phyloP scores from a whole-genome alignment of 1,140 invertebrate genomes.

The Drosophila ogumai region DNA sequence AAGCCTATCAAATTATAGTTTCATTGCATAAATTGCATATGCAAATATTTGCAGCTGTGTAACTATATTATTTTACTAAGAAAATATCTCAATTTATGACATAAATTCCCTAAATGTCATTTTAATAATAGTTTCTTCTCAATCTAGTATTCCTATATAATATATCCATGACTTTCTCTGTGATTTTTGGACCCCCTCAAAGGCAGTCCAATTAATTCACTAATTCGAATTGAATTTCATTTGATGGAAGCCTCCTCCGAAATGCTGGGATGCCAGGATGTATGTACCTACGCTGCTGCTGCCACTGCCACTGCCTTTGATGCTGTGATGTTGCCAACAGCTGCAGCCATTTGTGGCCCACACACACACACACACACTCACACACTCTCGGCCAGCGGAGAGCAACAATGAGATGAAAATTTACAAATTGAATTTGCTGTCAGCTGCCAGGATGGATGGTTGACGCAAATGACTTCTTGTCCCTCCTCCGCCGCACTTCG shows the following conservation, averaged over 20 bases:
- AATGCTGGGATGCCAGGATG: slow-evolving; percentile 7
- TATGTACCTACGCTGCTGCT: slow-evolving; percentile 7
- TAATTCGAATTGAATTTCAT: slow-evolving; percentile 35
- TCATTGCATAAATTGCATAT: no score
- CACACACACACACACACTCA: slow-evolving; percentile 7
- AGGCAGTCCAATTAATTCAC: slow-evolving; percentile 12
- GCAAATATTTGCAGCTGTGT: not conserved
- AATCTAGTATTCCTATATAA: not conserved
- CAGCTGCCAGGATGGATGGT: slow-evolving; percentile 76
- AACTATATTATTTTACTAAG: no score
- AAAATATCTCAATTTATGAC: not conserved
- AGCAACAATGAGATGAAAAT: slow-evolving; percentile 65
- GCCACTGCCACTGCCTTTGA: slow-evolving; percentile 30
- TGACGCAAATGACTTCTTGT: slow-evolving; percentile 77
- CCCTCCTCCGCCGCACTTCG: slow-evolving; percentile 15
- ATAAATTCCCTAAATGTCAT: not conserved
- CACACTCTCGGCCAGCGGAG: slow-evolving; percentile 24
- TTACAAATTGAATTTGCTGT: slow-evolving; percentile 81
- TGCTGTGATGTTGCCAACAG: slow-evolving; percentile 67
- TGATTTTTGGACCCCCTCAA: slow-evolving; percentile 1
- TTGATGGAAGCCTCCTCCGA: slow-evolving; percentile 12
- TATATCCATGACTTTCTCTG: not conserved
- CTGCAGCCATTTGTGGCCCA: slow-evolving; percentile 65
- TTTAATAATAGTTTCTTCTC: not conserved
- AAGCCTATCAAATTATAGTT: no score